A percentile compares a stretch with the other conserved stretches of the same genome.
phyloP scores from a whole-genome alignment of 2,113 vertebrate genomes.

The Penelope pileata region DNA sequence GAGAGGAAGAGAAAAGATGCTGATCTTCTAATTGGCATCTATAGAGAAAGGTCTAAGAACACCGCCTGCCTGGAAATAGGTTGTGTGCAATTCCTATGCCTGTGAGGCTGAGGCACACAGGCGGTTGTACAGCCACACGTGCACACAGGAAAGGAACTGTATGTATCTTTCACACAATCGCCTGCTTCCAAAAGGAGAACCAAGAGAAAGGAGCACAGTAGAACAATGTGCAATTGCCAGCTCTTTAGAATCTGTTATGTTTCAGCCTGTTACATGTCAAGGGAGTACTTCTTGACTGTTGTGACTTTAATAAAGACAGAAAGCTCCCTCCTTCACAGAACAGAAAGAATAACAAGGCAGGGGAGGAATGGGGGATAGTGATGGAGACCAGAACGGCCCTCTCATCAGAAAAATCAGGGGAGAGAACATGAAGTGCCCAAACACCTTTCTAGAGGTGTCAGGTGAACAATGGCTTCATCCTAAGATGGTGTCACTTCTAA shows the following conservation, averaged over 20 bases:
- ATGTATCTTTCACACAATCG: conserved; percentile 26
- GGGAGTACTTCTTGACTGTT: conserved; percentile 47
- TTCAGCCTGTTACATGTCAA: conserved; percentile 54
- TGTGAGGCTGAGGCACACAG: background rate
- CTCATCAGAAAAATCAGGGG: background rate
- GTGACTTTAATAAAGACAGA: conserved; percentile 47
- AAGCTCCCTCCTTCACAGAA: background rate
- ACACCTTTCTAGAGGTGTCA: background rate
- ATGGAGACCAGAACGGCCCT: background rate
- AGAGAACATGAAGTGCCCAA: conserved; percentile 20
- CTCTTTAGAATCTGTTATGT: conserved; percentile 14
- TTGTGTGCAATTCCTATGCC: conserved; percentile 77
- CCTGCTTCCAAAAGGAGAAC: background rate
- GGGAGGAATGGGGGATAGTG: background rate
- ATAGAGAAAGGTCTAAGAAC: conserved; percentile 76
- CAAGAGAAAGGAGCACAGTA: background rate
- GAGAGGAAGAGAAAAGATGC: conserved; percentile 77
- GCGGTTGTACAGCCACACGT: rapidly evolving
- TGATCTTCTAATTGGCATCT: conserved; percentile 86
- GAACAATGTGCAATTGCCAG: conserved; percentile 21
- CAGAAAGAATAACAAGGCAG: background rate
- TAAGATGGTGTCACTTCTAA: background rate
- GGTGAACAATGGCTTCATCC: background rate
- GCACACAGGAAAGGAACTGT: conserved; percentile 1
- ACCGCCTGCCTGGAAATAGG: conserved; percentile 69